Evolutionary conservation across 2,797 vertebrate genomes (phyloP).

Genomic region (Pteronotus mesoamericanus): DNA sequence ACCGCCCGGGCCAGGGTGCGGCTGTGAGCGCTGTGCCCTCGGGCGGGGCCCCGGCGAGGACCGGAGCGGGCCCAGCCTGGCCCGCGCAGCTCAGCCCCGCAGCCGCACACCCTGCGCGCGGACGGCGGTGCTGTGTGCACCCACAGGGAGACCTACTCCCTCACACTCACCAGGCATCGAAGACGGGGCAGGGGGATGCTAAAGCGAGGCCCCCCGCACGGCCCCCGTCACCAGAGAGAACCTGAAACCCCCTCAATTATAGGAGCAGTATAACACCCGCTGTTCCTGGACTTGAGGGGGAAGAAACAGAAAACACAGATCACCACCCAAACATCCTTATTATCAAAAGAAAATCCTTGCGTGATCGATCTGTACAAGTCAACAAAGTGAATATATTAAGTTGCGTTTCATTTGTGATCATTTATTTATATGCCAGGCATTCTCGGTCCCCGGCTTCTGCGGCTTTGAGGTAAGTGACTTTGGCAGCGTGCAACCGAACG

Average conservation of each 20-base stretch:
- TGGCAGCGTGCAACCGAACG: neutral
- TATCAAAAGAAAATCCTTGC: neutral
- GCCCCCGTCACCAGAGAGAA: neutral
- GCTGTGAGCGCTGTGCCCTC: no score
- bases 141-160: neutral
- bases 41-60: no score
- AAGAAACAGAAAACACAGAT: neutral
- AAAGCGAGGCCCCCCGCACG: neutral
- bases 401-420: neutral
- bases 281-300: neutral
- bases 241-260: no score
- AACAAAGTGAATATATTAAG: neutral
- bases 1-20: no score
- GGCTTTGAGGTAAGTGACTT: neutral
- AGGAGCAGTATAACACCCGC: neutral
- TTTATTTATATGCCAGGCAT: conserved; percentile 11
- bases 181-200: neutral
- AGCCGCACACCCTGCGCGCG: no score
- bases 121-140: accelerated
- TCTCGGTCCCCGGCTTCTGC: neutral
- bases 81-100: no score
- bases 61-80: no score
- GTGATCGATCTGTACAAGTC: neutral
- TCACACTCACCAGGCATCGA: neutral
- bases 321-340: neutral